Conservation (phyloP, 1,140 invertebrate genomes). For the Drosophila kurseongensis region DNA sequence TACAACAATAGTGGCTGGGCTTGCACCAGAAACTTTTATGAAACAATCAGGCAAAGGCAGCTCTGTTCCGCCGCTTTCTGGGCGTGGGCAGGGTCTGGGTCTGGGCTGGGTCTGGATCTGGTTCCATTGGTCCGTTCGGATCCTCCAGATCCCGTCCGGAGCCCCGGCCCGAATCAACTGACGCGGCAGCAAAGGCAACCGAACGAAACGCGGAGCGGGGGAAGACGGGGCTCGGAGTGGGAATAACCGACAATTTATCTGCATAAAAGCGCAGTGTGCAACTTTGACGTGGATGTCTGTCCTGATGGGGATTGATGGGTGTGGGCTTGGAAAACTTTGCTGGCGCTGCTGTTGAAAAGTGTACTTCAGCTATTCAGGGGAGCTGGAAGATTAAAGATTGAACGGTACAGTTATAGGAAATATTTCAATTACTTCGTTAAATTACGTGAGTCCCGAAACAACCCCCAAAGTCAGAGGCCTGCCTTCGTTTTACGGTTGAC, state of each 20-base stretch:
- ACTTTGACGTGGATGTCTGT: constrained; percentile 73
- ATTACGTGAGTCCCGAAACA: background rate
- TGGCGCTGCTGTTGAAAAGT: constrained; percentile 52
- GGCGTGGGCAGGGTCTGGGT: constrained; percentile 10
- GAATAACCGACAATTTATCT: constrained; percentile 80
- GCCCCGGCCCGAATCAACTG: constrained; percentile 50
- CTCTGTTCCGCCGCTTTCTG: constrained; percentile 1
- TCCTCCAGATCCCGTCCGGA: constrained; percentile 34
- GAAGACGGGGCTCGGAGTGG: constrained; percentile 3
- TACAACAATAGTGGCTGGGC: constrained; percentile 65
- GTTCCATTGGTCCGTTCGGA: constrained; percentile 16
- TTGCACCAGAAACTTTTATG: constrained; percentile 75
- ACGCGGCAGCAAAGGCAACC: constrained; percentile 61
- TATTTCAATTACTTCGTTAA: constrained; percentile 1
- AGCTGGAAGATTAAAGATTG: constrained; percentile 25
- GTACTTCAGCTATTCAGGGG: constrained; percentile 10
- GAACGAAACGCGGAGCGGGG: constrained; percentile 43
- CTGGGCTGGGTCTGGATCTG: background rate
- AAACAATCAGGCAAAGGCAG: constrained; percentile 75
- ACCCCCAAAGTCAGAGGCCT: background rate
- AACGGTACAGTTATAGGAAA: constrained; percentile 8
- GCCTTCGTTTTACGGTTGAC: constrained; percentile 5
- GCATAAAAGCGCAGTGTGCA: constrained; percentile 82
- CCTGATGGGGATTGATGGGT: constrained; percentile 74
- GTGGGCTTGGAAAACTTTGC: constrained; percentile 63